A percentile compares a stretch with the other conserved stretches of the same genome.
Conservation (phyloP, 2,113 vertebrate genomes). For the Chaetura pelagica region DNA sequence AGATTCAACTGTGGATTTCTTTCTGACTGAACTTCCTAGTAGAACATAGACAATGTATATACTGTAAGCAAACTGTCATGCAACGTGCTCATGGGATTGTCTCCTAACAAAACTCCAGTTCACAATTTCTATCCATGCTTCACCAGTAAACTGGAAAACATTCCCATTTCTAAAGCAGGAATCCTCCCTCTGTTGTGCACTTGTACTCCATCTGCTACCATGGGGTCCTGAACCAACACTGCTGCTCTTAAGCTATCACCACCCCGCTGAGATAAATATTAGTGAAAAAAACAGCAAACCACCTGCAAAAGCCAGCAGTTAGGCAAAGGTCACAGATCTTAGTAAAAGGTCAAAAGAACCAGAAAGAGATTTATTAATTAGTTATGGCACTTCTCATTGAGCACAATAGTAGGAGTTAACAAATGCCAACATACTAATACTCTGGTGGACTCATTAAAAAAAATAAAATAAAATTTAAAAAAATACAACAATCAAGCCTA, state of each 20-base stretch:
- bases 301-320: not conserved
- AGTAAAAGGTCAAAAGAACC: not conserved
- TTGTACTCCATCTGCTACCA: not conserved
- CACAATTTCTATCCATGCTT: not conserved
- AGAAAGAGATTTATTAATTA: not conserved
- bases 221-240: not conserved
- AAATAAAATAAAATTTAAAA: not conserved
- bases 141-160: not conserved
- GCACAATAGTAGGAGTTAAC: not conserved
- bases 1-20: not conserved
- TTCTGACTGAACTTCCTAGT: not conserved
- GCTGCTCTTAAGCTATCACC: not conserved
- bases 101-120: not conserved
- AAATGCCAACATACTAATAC: not conserved
- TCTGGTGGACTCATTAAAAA: not conserved
- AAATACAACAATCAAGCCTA: not conserved
- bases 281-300: not conserved
- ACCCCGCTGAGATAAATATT: not conserved
- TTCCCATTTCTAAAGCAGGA: not conserved
- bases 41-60: accelerated
- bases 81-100: not conserved
- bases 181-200: not conserved
- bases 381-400: not conserved
- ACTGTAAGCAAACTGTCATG: not conserved
- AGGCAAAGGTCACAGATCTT: not conserved